Evolutionary conservation across 64 coral and sea anemone species (phyloP).

Genomic region (Montipora foliosa): DNA sequence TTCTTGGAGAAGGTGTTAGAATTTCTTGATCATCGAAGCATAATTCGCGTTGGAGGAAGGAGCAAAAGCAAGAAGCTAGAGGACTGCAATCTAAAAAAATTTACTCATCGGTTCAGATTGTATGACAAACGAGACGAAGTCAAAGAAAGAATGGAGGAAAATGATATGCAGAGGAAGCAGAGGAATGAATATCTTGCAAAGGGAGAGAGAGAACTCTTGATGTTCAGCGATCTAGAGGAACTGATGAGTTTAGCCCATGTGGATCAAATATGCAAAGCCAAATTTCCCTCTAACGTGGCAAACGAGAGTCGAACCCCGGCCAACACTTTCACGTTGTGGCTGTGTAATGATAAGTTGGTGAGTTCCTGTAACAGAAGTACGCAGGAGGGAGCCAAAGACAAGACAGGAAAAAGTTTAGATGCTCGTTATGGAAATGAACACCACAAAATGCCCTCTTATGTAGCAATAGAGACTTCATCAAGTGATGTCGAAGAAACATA

Average conservation of each 20-base stretch:
- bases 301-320: not conserved
- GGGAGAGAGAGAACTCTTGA: not conserved
- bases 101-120: not conserved
- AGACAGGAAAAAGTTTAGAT: not conserved
- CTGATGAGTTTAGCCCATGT: not conserved
- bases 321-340: constrained; percentile 29
- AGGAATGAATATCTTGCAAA: not conserved
- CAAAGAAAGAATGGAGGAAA: not conserved
- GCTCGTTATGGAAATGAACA: not conserved
- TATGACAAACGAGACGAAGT: not conserved
- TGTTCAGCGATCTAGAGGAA: not conserved
- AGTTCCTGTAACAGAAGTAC: not conserved
- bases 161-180: not conserved
- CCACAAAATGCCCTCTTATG: too few species aligned
- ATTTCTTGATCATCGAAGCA: not conserved
- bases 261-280: not conserved
- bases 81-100: constrained; percentile 39
- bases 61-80: constrained; percentile 53
- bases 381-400: not conserved
- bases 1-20: constrained; percentile 60
- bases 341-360: not conserved
- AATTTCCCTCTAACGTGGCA: not conserved
- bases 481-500: not conserved
- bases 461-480: not conserved
- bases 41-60: constrained; percentile 60